A percentile compares a stretch with the other conserved stretches of the same genome.
phyloP scores from a whole-genome alignment of 2,888 invertebrate species.

The Lottia gigantea region DNA sequence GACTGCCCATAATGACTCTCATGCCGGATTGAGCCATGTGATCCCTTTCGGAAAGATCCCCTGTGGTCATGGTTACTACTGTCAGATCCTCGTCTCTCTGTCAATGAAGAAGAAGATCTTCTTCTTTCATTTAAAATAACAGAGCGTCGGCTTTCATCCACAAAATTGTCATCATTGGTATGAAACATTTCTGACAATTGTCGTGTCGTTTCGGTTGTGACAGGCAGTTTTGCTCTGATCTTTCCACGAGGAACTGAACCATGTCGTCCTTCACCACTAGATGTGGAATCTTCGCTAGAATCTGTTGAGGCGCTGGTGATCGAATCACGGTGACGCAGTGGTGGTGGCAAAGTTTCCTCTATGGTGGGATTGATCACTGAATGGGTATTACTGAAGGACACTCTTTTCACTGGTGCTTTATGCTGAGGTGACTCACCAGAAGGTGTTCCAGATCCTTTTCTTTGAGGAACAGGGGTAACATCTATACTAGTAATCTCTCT shows the following conservation, averaged over 20 bases:
- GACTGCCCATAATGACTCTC: not conserved
- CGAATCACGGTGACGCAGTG: constrained; percentile 54
- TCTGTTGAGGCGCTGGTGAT: constrained; percentile 61
- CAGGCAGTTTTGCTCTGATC: constrained; percentile 55
- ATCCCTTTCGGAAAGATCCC: constrained; percentile 1
- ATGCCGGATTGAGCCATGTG: not conserved
- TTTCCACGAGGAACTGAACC: constrained; percentile 44
- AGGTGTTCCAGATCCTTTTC: constrained; percentile 28
- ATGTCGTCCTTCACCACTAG: constrained; percentile 55
- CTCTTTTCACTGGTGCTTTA: constrained; percentile 57
- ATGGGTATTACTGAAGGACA: constrained; percentile 60
- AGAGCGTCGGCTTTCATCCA: constrained; percentile 40
- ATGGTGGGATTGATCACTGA: constrained; percentile 51
- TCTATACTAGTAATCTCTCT: constrained; percentile 42
- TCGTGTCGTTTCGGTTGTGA: constrained; percentile 59
- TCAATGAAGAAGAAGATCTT: constrained; percentile 27
- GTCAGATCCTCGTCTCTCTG: constrained; percentile 29
- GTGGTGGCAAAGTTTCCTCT: constrained; percentile 40
- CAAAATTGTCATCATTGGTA: constrained; percentile 41
- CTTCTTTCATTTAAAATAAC: constrained; percentile 20
- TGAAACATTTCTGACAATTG: constrained; percentile 62
- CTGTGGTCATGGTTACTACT: constrained; percentile 15
- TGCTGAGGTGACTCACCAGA: constrained; percentile 27
- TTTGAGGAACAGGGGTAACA: constrained; percentile 35
- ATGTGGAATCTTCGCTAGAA: constrained; percentile 59